These are phyloP conservation scores for Diorhabda elongata DNA, from an alignment of 1,140 invertebrate species.

Conservation along the genomic window DNA sequence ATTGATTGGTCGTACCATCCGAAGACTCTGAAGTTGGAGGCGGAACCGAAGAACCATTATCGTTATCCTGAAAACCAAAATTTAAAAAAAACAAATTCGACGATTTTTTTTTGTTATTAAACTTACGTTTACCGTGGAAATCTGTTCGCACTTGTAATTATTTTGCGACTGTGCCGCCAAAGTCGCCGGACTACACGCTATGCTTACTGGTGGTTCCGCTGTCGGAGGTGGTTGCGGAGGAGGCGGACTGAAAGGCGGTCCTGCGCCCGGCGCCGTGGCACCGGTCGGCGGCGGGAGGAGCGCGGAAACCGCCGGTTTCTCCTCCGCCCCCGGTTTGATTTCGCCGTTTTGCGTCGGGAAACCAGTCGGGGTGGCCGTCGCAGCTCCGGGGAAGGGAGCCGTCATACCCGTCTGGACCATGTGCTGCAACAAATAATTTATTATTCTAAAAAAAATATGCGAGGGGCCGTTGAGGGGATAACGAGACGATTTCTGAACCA, in stretches of 20 bases:
- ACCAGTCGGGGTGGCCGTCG: conserved; percentile 70
- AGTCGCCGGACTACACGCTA: conserved; percentile 27
- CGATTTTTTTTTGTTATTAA: neutral
- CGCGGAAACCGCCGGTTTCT: conserved; percentile 53
- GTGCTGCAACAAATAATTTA: conserved; percentile 66
- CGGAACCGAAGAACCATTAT: conserved; percentile 37
- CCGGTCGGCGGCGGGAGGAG: conserved; percentile 46
- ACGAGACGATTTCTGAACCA: too few relatives aligned
- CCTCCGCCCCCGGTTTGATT: conserved; percentile 53
- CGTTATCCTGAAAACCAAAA: conserved; percentile 24
- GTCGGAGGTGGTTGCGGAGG: conserved; percentile 46
- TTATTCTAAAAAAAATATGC: too few relatives aligned
- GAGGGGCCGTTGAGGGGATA: too few relatives aligned
- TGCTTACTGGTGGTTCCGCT: conserved; percentile 45
- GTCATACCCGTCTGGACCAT: conserved; percentile 92
- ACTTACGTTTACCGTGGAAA: conserved; percentile 20
- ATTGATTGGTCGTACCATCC: conserved; percentile 31
- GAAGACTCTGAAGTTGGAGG: conserved; percentile 42
- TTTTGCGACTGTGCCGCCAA: conserved; percentile 20
- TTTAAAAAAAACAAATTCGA: neutral
- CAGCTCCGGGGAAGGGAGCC: conserved; percentile 63
- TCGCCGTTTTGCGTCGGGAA: conserved; percentile 68
- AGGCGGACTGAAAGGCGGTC: conserved; percentile 48
- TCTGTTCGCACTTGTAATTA: conserved; percentile 35
- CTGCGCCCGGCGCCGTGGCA: conserved; percentile 49